A percentile compares a stretch with the other conserved stretches of the same genome.
Conservation (phyloP, 2,888 invertebrate genomes). For the Rhagonycha fulva region DNA sequence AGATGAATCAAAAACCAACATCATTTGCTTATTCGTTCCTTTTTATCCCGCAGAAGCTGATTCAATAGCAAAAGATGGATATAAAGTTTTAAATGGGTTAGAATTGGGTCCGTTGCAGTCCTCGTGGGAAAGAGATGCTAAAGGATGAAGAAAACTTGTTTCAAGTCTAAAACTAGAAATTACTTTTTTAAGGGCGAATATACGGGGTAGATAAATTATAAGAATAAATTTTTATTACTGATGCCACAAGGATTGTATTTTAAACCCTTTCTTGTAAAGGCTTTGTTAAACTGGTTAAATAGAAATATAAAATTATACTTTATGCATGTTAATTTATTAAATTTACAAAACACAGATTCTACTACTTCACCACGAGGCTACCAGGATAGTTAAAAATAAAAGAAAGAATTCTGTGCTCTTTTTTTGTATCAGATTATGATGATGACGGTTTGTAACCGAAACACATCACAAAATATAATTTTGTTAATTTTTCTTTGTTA, state of each 20-base stretch:
- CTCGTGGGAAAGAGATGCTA: constrained; percentile 31
- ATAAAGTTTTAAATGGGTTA: constrained; percentile 15
- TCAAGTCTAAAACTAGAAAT: constrained; percentile 35
- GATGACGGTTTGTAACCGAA: too few species aligned
- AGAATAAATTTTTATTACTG: constrained; percentile 30
- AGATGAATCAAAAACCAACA: constrained; percentile 1
- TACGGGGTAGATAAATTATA: constrained; percentile 31
- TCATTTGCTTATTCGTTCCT: background rate
- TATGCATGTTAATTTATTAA: background rate
- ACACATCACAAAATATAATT: too few species aligned
- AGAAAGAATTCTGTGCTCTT: too few species aligned
- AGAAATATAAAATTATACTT: background rate
- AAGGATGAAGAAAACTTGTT: constrained; percentile 31
- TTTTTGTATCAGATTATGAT: too few species aligned
- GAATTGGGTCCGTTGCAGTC: constrained; percentile 28
- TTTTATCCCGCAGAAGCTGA: background rate
- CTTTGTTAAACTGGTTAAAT: constrained; percentile 24
- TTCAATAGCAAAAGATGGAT: constrained; percentile 4
- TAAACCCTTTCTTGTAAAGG: constrained; percentile 28
- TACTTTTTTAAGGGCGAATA: constrained; percentile 33
- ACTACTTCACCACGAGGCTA: background rate
- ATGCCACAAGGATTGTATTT: constrained; percentile 31
- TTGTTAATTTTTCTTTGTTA: background rate
- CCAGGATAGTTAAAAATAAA: background rate
- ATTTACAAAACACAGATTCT: background rate